Percentiles rank a stretch among this genome's conserved stretches.
Evolutionary conservation across 2,888 invertebrate genomes (phyloP).

Genomic region (Netelia melanura): DNA sequence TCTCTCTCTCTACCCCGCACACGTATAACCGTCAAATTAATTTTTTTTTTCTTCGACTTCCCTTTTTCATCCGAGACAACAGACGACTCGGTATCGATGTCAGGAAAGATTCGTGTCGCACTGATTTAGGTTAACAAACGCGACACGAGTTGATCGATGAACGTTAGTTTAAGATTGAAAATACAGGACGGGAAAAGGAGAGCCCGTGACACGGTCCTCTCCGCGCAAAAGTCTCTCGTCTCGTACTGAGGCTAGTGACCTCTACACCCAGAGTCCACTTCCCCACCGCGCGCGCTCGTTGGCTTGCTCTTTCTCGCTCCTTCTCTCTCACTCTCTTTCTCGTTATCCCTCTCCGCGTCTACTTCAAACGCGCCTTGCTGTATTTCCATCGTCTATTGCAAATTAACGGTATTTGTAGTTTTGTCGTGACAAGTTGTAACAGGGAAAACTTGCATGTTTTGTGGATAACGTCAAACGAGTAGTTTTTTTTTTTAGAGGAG

Average conservation of each 20-base stretch:
- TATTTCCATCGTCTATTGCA: neutral
- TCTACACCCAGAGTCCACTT: constrained; percentile 71
- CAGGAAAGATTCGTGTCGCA: neutral
- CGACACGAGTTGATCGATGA: neutral
- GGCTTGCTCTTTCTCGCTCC: neutral
- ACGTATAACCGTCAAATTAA: constrained; percentile 63
- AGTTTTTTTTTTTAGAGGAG: neutral
- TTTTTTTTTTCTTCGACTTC: neutral
- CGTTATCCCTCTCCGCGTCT: neutral
- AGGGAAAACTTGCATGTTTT: neutral
- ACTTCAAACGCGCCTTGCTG: neutral
- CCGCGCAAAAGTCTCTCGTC: constrained; percentile 73
- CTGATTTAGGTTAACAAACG: neutral
- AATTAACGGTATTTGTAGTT: neutral
- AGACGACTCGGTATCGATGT: neutral
- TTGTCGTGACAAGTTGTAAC: neutral
- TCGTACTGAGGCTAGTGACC: constrained; percentile 81
- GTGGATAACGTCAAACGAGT: neutral
- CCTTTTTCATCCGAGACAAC: neutral
- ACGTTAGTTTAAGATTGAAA: constrained; percentile 7
- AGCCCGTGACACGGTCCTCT: constrained; percentile 61
- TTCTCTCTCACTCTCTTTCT: neutral
- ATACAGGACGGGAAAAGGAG: constrained; percentile 11
- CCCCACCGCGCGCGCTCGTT: constrained; percentile 36
- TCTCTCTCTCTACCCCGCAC: neutral